phyloP scores from a whole-genome alignment of 1,140 invertebrate genomes.

The Palaemon carinicauda region DNA sequence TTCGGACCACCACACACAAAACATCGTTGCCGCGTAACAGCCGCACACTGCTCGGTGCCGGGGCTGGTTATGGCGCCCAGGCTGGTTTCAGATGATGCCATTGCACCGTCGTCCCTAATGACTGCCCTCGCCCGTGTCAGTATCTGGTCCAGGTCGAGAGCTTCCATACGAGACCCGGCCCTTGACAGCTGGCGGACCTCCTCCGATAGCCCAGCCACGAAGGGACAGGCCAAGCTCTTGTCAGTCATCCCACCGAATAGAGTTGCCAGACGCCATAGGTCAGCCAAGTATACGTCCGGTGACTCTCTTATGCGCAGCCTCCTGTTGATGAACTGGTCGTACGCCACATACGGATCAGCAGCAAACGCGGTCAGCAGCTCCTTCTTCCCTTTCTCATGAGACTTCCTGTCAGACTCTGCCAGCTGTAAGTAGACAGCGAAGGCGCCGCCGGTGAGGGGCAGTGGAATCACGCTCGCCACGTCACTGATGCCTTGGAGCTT shows the following conservation, averaged over 20 bases:
- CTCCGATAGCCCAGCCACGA: too few species aligned
- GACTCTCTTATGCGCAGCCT: too few species aligned
- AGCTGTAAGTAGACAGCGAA: too few species aligned
- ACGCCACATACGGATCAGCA: not conserved
- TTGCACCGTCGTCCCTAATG: constrained; percentile 8
- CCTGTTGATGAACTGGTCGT: not conserved
- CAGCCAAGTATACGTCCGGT: too few species aligned
- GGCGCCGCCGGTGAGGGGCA: too few species aligned
- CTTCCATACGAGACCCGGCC: constrained; percentile 37
- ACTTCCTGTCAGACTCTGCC: too few species aligned
- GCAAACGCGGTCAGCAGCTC: not conserved
- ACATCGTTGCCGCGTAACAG: constrained; percentile 8
- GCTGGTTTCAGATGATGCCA: not conserved
- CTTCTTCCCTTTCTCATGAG: not conserved
- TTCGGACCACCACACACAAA: not conserved
- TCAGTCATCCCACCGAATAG: too few species aligned
- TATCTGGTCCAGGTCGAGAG: constrained; percentile 17
- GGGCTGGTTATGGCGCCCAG: not conserved
- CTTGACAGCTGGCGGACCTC: too few species aligned
- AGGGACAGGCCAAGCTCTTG: too few species aligned
- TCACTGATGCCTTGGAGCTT: too few species aligned
- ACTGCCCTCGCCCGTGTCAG: constrained; percentile 23
- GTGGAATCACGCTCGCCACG: too few species aligned
- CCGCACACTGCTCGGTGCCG: not conserved
- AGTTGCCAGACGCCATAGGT: too few species aligned